Evolutionary conservation across 2,797 vertebrate species (phyloP), one percentile per base, ranked within the genome.

Genomic region (Propithecus deckenii): DNA sequence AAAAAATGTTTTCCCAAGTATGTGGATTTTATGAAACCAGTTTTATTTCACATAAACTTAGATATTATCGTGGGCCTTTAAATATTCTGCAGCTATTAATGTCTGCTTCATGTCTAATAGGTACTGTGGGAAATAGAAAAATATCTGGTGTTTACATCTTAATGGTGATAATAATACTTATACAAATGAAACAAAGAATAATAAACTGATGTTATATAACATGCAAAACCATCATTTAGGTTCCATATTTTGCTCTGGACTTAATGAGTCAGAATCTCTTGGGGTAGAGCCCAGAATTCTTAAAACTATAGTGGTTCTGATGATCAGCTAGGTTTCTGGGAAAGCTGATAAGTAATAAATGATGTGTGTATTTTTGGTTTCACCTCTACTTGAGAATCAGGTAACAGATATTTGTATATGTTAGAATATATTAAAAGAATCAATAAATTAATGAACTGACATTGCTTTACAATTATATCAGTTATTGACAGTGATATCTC

Each of bases 381-480:
- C 28, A 84, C 43, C 83, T 83, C 57, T 88, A 28, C 59, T 71
- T 79, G 35, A 78, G 48, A 89, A 80, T 92, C 22, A 86, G 67
- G 50, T 93, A 80, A 74, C 23, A 80, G 10, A 76, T 84, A 55
- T 14, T 93, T 76, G 18, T 63, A 71, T 71, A 84, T 91, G 22
- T 95, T 88, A 55, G 90, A 79, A 41, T 91, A 46, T 38, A 38
- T 65, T 88, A 55, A 91, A 79, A 41, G 83, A 76, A 72, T 78
- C 48, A 91, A 8, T 87, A 69, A 80, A 59, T 84, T 55, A 74
- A 63, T 32, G 38, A 86, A 71, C 28, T 89, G 18, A 41, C 18
- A 23, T 48, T 46, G 20, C 57, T 92, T 61, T 89, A n/a, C 8
- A 85, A 0, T 84, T 92, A 12, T 28, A n/a, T 59, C 59, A 80